Conservation (phyloP, 92 coral and sea anemone species). For the Paragorgia papillata region DNA sequence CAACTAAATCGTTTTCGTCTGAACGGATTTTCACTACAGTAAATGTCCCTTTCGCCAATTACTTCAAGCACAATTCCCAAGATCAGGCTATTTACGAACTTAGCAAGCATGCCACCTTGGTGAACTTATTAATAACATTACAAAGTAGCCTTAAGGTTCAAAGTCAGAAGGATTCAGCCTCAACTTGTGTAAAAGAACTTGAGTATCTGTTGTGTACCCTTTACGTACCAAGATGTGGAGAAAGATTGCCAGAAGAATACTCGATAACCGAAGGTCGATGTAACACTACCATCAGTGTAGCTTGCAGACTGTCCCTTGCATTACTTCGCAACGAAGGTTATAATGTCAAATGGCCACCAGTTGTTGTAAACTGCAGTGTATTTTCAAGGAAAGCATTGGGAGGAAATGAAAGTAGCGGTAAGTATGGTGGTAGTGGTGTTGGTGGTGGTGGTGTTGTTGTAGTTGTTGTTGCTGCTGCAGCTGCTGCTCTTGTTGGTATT, state of each 20-base stretch:
- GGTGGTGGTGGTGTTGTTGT: too few species aligned
- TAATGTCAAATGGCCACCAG: slow-evolving; percentile 24
- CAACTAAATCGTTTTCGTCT: too few species aligned
- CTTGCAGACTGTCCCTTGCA: background rate
- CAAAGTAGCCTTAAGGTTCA: background rate
- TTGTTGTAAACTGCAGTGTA: background rate
- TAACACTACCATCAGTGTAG: background rate
- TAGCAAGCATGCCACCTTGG: slow-evolving; percentile 2
- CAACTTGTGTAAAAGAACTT: background rate
- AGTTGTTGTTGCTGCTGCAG: too few species aligned
- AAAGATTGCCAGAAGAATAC: too few species aligned
- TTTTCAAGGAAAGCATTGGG: too few species aligned
- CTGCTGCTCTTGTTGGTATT: too few species aligned
- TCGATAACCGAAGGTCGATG: background rate
- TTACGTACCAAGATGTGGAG: slow-evolving; percentile 11
- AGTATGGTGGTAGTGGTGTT: too few species aligned
- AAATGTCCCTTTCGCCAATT: slow-evolving; percentile 11
- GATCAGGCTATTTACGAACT: slow-evolving; percentile 16
- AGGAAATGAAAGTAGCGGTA: too few species aligned
- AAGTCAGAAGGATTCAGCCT: too few species aligned
- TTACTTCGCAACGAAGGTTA: slow-evolving; percentile 1
- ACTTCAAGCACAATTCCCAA: slow-evolving; percentile 10
- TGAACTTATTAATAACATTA: background rate
- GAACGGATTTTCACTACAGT: background rate
- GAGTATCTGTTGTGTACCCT: slow-evolving; percentile 15